Percentiles rank a stretch among this genome's conserved stretches.
phyloP scores from a whole-genome alignment of 2,113 vertebrate genomes.

The Patagioenas fasciata region DNA sequence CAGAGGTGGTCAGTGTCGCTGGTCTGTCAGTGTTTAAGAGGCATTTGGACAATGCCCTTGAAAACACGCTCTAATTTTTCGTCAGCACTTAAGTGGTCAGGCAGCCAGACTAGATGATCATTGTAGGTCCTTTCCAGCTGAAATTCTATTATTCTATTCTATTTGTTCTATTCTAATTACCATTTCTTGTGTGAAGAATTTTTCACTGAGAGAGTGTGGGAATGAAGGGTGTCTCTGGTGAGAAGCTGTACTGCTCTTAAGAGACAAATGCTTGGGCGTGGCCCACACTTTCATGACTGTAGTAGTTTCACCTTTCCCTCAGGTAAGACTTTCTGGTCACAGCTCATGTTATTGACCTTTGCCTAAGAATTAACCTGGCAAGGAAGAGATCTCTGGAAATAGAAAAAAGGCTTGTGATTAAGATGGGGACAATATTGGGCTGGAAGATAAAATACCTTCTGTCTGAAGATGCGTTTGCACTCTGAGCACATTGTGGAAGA shows the following conservation, averaged over 20 bases:
- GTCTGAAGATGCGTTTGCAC: background rate
- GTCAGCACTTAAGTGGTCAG: background rate
- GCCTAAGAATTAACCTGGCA: background rate
- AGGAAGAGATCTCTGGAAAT: background rate
- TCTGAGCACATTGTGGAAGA: background rate
- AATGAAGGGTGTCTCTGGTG: background rate
- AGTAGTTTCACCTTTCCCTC: accelerated
- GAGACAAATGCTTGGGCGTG: background rate
- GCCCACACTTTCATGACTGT: background rate
- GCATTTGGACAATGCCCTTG: background rate
- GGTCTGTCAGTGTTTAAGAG: background rate
- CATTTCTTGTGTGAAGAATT: background rate
- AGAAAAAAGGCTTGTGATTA: background rate
- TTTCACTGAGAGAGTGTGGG: background rate
- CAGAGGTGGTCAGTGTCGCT: background rate
- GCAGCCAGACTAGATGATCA: background rate
- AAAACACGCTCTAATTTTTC: background rate
- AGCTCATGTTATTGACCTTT: background rate
- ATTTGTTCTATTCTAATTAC: too few species aligned
- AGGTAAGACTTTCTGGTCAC: background rate
- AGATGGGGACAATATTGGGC: background rate
- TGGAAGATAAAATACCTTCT: background rate
- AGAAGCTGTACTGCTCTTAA: background rate
- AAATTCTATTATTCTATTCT: background rate
- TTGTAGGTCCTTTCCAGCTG: background rate